Conservation (phyloP, 2,888 invertebrate genomes). For the Plutella xylostella region DNA sequence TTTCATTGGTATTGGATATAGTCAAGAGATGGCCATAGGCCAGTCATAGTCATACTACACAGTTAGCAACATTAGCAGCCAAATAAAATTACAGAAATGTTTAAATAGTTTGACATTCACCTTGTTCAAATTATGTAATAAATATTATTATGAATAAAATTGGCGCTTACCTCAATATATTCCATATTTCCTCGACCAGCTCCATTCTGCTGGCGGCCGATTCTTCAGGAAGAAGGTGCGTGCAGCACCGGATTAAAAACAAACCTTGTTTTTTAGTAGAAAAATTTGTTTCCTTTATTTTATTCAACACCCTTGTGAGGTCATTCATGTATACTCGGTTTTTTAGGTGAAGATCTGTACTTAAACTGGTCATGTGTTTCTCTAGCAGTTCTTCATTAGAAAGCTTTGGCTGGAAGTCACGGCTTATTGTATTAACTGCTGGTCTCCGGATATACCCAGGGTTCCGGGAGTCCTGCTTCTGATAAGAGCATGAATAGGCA, state of each 20-base stretch:
- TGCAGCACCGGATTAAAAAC: slow-evolving; percentile 67
- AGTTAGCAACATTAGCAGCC: no score
- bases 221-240: slow-evolving; percentile 65
- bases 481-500: no score
- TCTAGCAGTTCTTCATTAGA: slow-evolving; percentile 43
- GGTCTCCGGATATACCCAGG: background rate
- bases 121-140: no score
- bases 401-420: slow-evolving; percentile 9
- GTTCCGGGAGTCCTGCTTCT: no score
- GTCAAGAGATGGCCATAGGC: no score
- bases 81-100: no score
- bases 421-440: no score
- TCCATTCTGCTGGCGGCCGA: slow-evolving; percentile 47
- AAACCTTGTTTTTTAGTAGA: slow-evolving; percentile 53
- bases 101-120: no score
- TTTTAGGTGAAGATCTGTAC: slow-evolving; percentile 50
- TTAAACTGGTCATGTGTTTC: slow-evolving; percentile 43
- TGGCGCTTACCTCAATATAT: slow-evolving; percentile 46
- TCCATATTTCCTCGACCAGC: slow-evolving; percentile 68
- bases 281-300: slow-evolving; percentile 46
- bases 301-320: slow-evolving; percentile 37
- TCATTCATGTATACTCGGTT: slow-evolving; percentile 60
- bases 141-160: background rate
- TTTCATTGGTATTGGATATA: no score
- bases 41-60: no score